Base-by-base conservation (phyloP, 2,888 invertebrate genomes). In the Latrodectus elegans region DNA sequence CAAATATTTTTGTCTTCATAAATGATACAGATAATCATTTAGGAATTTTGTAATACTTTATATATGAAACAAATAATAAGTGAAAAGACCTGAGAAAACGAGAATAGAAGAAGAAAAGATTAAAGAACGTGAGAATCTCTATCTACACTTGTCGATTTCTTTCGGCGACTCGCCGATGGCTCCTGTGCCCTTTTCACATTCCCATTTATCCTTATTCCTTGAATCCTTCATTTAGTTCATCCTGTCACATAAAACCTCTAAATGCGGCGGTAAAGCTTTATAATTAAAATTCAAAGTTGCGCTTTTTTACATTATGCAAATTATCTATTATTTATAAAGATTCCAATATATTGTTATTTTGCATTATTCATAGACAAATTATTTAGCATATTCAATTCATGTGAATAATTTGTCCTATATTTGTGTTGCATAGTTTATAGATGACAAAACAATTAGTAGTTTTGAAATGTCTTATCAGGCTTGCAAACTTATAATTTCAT, bases 201-300 rank as follows among this genome's bases (percentile, higher is more conserved):
- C 67, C 67, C 67, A 22, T 17, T 68, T 68, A 38, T 17, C 68
- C 82, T 75, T 70, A 68, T 26, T 52, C 73, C 81, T 64, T 73
- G 68, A n/a, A 68, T 17, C 76, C 65, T 64, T 70, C 53, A 86
- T 65, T 76, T 81, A 71, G 75, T 68, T 76, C 74, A 71, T 67
- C 81, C 77, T 53, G 68, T 81, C 51, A 86, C 72, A 77, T 53
- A 15, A 80, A 72, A 81, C 86, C 86, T 84, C 12, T 86, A 80
- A 80, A 86, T 80, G 79, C 76, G 80, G 80, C 67, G 65, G 60
- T 71, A 76, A 71, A 78, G 55, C 67, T 73, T 75, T 75, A 22
- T 67, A 67, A 74, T 49, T 51, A 52, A 72, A 64, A 51, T 15
- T 10, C 26, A 71, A 60, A 51, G 49, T 38, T 51, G 71, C 51